Conservation (phyloP, 2,888 invertebrate genomes). For the Sycophila texana region DNA sequence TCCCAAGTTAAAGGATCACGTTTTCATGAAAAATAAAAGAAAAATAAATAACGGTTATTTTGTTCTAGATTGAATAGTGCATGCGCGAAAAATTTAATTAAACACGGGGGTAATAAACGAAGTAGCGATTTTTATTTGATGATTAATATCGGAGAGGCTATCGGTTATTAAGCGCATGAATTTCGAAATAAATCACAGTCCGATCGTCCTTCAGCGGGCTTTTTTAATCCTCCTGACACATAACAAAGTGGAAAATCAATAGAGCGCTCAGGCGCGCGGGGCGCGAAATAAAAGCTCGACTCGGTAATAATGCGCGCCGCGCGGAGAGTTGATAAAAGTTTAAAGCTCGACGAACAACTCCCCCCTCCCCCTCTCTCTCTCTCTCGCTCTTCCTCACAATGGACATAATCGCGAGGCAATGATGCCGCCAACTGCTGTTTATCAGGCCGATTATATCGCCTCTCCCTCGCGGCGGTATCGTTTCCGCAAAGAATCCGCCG, state of each 20-base stretch:
- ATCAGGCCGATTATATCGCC: constrained; percentile 49
- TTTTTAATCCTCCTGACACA: constrained; percentile 29
- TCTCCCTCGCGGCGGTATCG: constrained; percentile 19
- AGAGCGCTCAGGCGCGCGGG: background rate
- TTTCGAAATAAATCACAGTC: constrained; percentile 27
- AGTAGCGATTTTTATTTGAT: background rate
- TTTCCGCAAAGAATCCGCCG: constrained; percentile 38
- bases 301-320: background rate
- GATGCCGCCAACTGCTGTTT: constrained; percentile 46
- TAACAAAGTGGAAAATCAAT: constrained; percentile 40
- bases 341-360: background rate
- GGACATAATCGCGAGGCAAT: constrained; percentile 41
- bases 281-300: background rate
- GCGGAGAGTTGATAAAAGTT: constrained; percentile 35
- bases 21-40: background rate
- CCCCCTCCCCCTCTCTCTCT: background rate
- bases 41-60: background rate
- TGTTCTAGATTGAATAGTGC: background rate
- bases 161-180: constrained; percentile 6
- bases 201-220: constrained; percentile 5
- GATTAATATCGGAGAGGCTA: constrained; percentile 12
- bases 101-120: background rate
- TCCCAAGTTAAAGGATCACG: background rate
- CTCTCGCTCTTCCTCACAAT: constrained; percentile 3
- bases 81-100: background rate